Evolutionary conservation across 2,113 vertebrate species (phyloP), one percentile per base, ranked within the genome.

Genomic region (Ophthalmolycus amberensis): DNA sequence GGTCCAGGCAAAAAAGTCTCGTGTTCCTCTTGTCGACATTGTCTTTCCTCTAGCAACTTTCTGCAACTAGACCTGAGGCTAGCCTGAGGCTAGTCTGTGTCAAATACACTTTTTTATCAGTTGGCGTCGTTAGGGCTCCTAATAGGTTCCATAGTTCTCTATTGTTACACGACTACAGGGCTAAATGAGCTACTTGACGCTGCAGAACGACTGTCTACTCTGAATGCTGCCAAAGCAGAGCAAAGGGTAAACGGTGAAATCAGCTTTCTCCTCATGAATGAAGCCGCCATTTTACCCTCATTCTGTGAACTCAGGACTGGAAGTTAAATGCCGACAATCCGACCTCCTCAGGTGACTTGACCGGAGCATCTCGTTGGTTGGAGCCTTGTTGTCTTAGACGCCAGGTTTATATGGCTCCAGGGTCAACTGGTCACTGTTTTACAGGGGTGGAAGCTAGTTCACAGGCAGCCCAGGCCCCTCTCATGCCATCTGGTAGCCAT

Each of bases 401-500:
- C 74, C 70, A 71, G 83, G 81, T 93, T 94, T 94, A 92, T 90
- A 82, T 75, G 84, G 75, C 87, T 80, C 77, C 77, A 76, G 92
- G 92, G 91, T 94, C 90, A 91, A 89, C 85, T 82, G 91, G 93
- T 92, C 92, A 91, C 52, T 80, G 69, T 93, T 94, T 94, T 93
- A 91, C 86, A 79, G 90, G 91, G 94, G 83, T 91, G 74, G 82
- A 82, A 88, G 77, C 87, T 71, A 79, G 85, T 93, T 92, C 91
- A 91, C 88, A 77, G 80, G 82, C 91, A 83, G 80, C 48, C 11
- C 29, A 29, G 86, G 85, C 74, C 70, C 89, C 86, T 66, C 82
- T 85, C 37, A 20, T 88, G 90, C 96, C 97, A 98, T 98, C 97
- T 98, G 97, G 96, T 91, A 93, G 92, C 95, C 94, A 94, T 97